Evolutionary conservation across 2,113 vertebrate genomes (phyloP), one percentile per base, ranked within the genome.

Genomic region (Pomatorhinus ruficollis): DNA sequence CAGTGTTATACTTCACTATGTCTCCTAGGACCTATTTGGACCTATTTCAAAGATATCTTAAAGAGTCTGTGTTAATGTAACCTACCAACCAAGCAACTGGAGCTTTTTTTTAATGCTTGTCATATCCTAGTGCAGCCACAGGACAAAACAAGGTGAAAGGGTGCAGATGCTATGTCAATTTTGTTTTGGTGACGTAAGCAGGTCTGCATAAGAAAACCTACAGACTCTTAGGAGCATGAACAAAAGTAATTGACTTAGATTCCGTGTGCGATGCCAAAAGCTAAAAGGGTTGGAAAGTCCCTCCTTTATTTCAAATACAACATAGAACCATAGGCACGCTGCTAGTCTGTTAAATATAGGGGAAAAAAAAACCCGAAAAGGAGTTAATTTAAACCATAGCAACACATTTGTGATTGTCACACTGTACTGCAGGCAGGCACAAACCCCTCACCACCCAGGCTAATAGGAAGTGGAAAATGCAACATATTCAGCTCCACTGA

Each of bases 301-400:
- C 12, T 65, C 15, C 13, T 83, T 61, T 50, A 33, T 49, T 95
- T 92, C n/a, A 74, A 61, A 30, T 4, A 61, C 12, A 53, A 27
- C 15, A 15, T 37, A 18, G 20, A 14, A 57, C 22, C 11, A 10
- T 40, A 56, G n/a, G 4, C 23, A 53, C 2, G 2, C 16, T 61
- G 54, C 10, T 61, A 31, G n/a, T 30, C 24, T 64, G 59, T 18
- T 2, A 3, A 87, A 44, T 20, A 30, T 2, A 56, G 3, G 8
- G 3, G 8, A 3, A 12, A 37, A 25, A 22, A 35, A 11, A 35
- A 7, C 2, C 12, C 37, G 8, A 20, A 56, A 33, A 15, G 0
- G 8, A 10, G 6, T 33, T 60, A 4, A 40, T 42, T 84, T 83
- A 53, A 79, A 69, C 24, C 13, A 25, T 21, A 52, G 23, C 9